Base-by-base conservation (phyloP, 2,113 vertebrate genomes). In the Zosterops lateralis region DNA sequence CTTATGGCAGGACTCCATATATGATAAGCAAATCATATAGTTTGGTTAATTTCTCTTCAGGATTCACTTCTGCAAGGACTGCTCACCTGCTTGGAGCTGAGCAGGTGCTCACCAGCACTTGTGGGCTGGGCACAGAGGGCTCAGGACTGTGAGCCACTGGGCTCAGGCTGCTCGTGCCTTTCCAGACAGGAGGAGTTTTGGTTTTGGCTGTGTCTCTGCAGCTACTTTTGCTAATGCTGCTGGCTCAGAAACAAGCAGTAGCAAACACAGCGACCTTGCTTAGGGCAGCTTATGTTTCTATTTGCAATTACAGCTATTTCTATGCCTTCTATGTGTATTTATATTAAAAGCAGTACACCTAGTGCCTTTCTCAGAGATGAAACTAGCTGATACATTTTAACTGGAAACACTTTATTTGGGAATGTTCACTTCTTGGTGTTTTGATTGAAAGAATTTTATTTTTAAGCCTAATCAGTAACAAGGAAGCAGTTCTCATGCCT, bases 361-460 rank as follows among this genome's bases (percentile, higher is more conserved):
- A 83, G 95, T 89, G 77, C 83, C 85, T 96, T 90, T 75, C 93
- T 96, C 89, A 89, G 77, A 60, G 95, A 86, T 68, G 88, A 84
- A 94, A 92, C 66, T 77, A 53, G 87, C 83, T 83, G 70, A 87
- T 84, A 64, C 26, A 36, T 89, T 90, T 88, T 65, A 68, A 81
- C 76, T 58, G 71, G 87, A 96, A 93, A 89, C 53, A 40, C 47
- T 66, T 94, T 65, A 47, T 91, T 77, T 76, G 47, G 72, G 82
- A 34, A 40, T 71, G 48, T 67, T 60, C 56, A 74, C 40, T 81
- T 85, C 22, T 25, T 67, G 62, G 65, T n/a, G 25, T 70, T 93
- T 66, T 18, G 67, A 64, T 48, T 80, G 74, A 34, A 75, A 77
- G 56, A 22, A 36, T 56, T 81, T 75, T 76, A 61, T 53, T 84